Conservation (phyloP, 2,113 vertebrate species). For the Hemiscyllium ocellatum region DNA sequence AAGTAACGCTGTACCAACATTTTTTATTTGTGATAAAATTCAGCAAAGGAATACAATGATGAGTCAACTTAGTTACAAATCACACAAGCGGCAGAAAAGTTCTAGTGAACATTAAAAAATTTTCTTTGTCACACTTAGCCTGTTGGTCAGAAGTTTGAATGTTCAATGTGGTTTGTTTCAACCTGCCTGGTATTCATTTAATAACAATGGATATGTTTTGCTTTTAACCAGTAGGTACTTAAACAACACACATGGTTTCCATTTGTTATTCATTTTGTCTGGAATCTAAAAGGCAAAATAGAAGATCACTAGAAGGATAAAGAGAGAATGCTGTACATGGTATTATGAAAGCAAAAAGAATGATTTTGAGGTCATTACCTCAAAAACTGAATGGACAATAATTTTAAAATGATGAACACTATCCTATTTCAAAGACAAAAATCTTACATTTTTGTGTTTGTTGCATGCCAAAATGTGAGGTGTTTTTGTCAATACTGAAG, state of each 20-base stretch:
- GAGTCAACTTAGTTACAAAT: neutral
- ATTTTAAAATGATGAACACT: neutral
- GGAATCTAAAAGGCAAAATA: slow-evolving; percentile 33
- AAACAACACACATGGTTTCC: slow-evolving; percentile 33
- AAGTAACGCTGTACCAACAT: neutral
- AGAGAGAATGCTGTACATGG: neutral
- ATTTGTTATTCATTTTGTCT: slow-evolving; percentile 35
- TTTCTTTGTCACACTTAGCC: slow-evolving; percentile 14
- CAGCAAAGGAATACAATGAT: neutral
- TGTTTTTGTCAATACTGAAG: neutral
- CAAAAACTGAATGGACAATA: neutral
- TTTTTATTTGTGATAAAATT: neutral
- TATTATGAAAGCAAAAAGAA: neutral
- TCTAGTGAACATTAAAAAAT: neutral
- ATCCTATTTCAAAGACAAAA: neutral
- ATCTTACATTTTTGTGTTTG: neutral
- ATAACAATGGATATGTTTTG: slow-evolving; percentile 35
- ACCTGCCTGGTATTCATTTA: slow-evolving; percentile 31
- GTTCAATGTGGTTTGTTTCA: slow-evolving; percentile 20
- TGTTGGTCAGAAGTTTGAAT: slow-evolving; percentile 13
- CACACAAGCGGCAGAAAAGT: neutral
- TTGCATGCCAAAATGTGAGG: neutral
- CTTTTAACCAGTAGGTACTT: slow-evolving; percentile 36
- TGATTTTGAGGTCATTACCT: neutral
- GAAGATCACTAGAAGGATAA: slow-evolving; percentile 3